Base-by-base conservation (phyloP, 2,797 vertebrate genomes). In the Tamandua tetradactyla region DNA sequence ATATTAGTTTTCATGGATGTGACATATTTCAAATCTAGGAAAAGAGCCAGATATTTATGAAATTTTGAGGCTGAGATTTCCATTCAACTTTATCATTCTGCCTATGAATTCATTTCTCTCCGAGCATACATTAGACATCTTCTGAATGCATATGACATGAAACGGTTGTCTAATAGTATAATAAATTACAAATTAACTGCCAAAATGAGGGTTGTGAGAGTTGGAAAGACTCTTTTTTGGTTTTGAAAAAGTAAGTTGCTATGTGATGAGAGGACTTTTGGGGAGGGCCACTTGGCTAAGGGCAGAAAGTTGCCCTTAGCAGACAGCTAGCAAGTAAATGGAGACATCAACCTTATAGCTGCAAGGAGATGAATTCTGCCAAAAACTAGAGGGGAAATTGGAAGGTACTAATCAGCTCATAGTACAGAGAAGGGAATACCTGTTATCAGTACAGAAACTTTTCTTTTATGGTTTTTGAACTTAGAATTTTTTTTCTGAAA, bases 91-190 rank as follows among this genome's bases (percentile, higher is more conserved):
- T 40, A 64, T 44, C 44, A 57, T 75, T 9, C 30, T 86, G 52
- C 61, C 52, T 86, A 30, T 86, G 61, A 86, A 52, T 93, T 74
- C n/a, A 72, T 84, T 95, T 78, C 30, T 86, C 79, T 84, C 15
- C 44, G 59, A 93, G 27, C 80, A 85, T 44, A 64, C 40, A 85
- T 32, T 74, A 23, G 72, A 80, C 49, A 94, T 62, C 17, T 66
- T 84, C 49, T 86, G 37, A 94, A 72, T 79, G 47, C 74, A 30
- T 62, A 55, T 52, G 40, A 57, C 20, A 27, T 57, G 74, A 85
- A 79, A 79, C 13, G 71, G 79, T 69, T 68, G 30, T 78, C 6
- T 85, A 85, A 40, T 55, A 18, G 35, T 42, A 55, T 52, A 85
- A 62, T 59, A 84, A 71, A 64, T 79, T 55, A 76, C 42, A 79